These are phyloP conservation scores for Choloepus hoffmanni DNA, from an alignment of 2,113 vertebrate genomes.

Conservation along the genomic window DNA sequence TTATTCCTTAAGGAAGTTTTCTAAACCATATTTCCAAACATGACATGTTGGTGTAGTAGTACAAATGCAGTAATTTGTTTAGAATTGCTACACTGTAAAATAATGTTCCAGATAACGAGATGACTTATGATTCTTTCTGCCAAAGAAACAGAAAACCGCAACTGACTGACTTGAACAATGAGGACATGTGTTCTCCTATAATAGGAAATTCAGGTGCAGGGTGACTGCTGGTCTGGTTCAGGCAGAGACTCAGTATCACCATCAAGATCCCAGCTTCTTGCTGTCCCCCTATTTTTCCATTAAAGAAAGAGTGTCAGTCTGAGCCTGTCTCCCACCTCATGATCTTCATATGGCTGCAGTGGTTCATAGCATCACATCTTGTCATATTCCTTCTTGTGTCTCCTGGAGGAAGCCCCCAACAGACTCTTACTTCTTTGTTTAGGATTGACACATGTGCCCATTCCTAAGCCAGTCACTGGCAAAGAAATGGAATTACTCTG, in stretches of 20 bases:
- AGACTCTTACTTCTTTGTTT: background rate
- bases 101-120: background rate
- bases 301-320: no score
- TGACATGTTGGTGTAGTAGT: background rate
- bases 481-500: background rate
- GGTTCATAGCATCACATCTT: background rate
- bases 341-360: background rate
- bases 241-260: background rate
- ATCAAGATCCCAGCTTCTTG: background rate
- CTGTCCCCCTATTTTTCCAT: background rate
- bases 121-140: background rate
- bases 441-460: background rate
- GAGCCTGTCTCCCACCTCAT: background rate
- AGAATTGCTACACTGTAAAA: background rate
- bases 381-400: background rate
- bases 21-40: background rate
- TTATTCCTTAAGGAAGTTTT: background rate
- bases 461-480: background rate
- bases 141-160: background rate
- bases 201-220: background rate
- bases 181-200: background rate
- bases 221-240: no score
- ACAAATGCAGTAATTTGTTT: background rate
- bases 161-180: background rate
- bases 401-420: background rate